Evolutionary conservation across 2,113 vertebrate species (phyloP).

Genomic region (Alligator mississippiensis): DNA sequence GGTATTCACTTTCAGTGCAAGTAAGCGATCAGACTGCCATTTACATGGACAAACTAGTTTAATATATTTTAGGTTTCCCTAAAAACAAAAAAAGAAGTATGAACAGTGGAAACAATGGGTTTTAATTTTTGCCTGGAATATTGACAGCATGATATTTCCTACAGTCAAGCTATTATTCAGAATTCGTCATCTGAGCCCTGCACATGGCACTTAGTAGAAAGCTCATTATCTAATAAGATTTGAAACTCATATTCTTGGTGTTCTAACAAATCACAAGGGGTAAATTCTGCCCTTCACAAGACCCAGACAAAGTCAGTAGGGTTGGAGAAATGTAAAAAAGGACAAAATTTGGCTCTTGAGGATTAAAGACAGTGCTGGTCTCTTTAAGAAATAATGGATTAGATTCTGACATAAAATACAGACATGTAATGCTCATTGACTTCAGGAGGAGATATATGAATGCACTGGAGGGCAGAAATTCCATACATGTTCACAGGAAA

Average conservation of each 20-base stretch:
- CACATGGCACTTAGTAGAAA: neutral
- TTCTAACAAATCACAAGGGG: neutral
- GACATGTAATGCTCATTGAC: neutral
- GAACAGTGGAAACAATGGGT: neutral
- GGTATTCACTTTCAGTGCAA: neutral
- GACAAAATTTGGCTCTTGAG: neutral
- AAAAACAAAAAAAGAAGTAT: neutral
- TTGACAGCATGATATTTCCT: neutral
- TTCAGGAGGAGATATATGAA: neutral
- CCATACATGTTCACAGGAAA: neutral
- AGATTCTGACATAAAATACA: neutral
- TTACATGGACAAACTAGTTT: neutral
- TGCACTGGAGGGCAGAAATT: neutral
- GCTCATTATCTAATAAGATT: constrained; percentile 1
- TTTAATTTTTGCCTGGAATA: neutral
- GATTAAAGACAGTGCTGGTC: neutral
- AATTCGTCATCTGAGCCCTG: neutral
- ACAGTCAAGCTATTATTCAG: neutral
- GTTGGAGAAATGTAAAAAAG: neutral
- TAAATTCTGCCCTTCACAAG: neutral
- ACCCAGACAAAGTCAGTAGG: neutral
- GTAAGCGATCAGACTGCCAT: neutral
- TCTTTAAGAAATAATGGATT: neutral
- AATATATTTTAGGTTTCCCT: neutral
- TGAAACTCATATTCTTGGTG: neutral